These are phyloP conservation scores for Cyaniris semiargus DNA, from an alignment of 2,888 invertebrate genomes.

Conservation along the genomic window DNA sequence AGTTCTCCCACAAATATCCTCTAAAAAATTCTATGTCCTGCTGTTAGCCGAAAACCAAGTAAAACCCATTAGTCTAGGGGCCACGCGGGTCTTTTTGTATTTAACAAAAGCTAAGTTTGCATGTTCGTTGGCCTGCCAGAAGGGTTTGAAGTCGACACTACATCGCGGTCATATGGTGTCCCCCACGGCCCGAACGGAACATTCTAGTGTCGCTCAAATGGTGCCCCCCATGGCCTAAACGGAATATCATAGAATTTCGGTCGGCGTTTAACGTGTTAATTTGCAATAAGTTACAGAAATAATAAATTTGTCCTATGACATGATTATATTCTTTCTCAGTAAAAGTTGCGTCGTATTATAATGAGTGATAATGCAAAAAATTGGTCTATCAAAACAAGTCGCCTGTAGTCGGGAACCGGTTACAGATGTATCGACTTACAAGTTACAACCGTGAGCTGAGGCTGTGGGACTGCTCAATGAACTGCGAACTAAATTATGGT, in stretches of 20 bases:
- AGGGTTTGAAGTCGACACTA: too few relatives aligned
- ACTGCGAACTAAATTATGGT: slow-evolving; percentile 14
- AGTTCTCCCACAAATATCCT: too few relatives aligned
- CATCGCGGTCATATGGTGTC: too few relatives aligned
- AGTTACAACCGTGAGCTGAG: slow-evolving; percentile 6
- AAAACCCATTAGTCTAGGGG: too few relatives aligned
- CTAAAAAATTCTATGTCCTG: too few relatives aligned
- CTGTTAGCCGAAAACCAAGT: too few relatives aligned
- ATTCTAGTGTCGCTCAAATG: too few relatives aligned
- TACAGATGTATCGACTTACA: slow-evolving; percentile 6
- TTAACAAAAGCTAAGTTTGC: too few relatives aligned
- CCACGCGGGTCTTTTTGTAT: too few relatives aligned
- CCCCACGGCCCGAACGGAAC: too few relatives aligned
- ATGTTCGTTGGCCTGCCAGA: too few relatives aligned
- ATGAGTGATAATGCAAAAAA: slow-evolving; percentile 8
- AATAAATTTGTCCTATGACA: not conserved
- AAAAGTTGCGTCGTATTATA: not conserved
- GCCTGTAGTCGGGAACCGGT: not conserved
- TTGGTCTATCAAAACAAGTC: slow-evolving; percentile 1
- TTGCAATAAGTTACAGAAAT: not conserved
- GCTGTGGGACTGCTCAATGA: slow-evolving; percentile 10
- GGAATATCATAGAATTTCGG: not conserved
- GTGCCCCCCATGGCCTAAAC: too few relatives aligned
- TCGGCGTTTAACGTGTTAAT: not conserved
- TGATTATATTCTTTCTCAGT: not conserved